Evolutionary conservation across 2,888 invertebrate genomes (phyloP).

Genomic region (Deroplatys truncata): DNA sequence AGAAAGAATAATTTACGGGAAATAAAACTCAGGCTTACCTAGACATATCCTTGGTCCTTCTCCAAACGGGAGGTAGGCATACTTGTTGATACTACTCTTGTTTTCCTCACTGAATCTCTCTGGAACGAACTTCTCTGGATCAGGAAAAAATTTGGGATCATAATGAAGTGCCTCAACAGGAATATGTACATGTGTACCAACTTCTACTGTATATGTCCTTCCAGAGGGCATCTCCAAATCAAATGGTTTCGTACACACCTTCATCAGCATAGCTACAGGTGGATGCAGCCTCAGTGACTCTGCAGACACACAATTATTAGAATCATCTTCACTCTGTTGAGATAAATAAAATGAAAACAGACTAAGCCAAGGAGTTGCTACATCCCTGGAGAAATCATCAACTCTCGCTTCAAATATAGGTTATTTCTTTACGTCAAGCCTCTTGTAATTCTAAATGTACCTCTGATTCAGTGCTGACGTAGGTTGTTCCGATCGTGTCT

Average conservation of each 20-base stretch:
- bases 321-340: background rate
- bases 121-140: slow-evolving; percentile 46
- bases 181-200: slow-evolving; percentile 40
- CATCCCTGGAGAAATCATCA: no score
- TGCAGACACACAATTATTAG: slow-evolving; percentile 22
- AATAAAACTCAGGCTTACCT: slow-evolving; percentile 35
- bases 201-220: slow-evolving; percentile 34
- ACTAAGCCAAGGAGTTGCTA: no score
- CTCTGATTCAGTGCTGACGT: no score
- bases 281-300: slow-evolving; percentile 39
- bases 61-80: slow-evolving; percentile 42
- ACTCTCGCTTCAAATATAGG: no score
- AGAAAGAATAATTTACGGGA: no score
- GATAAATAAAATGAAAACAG: background rate
- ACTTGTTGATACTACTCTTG: slow-evolving; percentile 37
- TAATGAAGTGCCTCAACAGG: slow-evolving; percentile 42
- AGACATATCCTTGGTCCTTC: slow-evolving; percentile 43
- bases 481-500: no score
- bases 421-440: no score
- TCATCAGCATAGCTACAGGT: slow-evolving; percentile 36
- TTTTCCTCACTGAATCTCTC: slow-evolving; percentile 44
- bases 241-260: slow-evolving; percentile 39
- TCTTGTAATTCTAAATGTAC: no score
- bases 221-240: slow-evolving; percentile 36
- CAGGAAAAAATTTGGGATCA: slow-evolving; percentile 43